phyloP scores from a whole-genome alignment of 1,140 invertebrate genomes.

The Drosophila subpulchrella region DNA sequence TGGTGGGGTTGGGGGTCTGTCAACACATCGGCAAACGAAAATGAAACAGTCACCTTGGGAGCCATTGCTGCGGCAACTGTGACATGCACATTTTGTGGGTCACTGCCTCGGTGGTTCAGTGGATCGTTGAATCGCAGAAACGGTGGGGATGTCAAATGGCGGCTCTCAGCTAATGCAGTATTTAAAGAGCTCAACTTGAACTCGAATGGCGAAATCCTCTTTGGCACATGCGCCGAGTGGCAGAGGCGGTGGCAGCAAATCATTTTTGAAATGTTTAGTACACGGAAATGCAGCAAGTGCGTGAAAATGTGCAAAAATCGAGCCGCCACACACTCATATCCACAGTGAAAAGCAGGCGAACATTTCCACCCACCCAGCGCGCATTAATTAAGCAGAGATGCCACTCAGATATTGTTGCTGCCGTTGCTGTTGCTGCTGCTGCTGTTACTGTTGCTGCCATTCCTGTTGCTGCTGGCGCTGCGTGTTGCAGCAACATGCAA shows the following conservation, averaged over 20 bases:
- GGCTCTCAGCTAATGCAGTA: conserved; percentile 42
- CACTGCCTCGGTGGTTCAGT: conserved; percentile 40
- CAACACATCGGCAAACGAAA: conserved; percentile 76
- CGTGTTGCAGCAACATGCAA: conserved; percentile 63
- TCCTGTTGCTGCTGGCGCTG: conserved; percentile 27
- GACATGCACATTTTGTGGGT: conserved; percentile 71
- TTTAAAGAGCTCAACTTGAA: conserved; percentile 52
- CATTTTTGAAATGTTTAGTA: conserved; percentile 42
- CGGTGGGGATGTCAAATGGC: conserved; percentile 9
- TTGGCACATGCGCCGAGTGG: conserved; percentile 24
- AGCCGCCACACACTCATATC: conserved; percentile 7
- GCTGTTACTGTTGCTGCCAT: conserved; percentile 8
- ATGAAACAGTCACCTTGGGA: conserved; percentile 80
- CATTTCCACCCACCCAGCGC: conserved; percentile 1
- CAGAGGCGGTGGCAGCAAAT: conserved; percentile 28
- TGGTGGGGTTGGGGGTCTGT: conserved; percentile 51
- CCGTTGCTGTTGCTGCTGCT: conserved; percentile 11
- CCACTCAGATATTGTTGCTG: conserved; percentile 42
- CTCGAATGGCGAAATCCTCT: conserved; percentile 22
- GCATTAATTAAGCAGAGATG: conserved; percentile 73
- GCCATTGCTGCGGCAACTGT: conserved; percentile 73
- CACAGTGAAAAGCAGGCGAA: background rate
- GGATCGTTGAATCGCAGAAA: background rate
- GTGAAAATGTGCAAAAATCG: conserved; percentile 32
- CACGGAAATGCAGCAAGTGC: conserved; percentile 25